phyloP scores from a whole-genome alignment of 2,888 invertebrate species.

The Drosophila diplacantha region DNA sequence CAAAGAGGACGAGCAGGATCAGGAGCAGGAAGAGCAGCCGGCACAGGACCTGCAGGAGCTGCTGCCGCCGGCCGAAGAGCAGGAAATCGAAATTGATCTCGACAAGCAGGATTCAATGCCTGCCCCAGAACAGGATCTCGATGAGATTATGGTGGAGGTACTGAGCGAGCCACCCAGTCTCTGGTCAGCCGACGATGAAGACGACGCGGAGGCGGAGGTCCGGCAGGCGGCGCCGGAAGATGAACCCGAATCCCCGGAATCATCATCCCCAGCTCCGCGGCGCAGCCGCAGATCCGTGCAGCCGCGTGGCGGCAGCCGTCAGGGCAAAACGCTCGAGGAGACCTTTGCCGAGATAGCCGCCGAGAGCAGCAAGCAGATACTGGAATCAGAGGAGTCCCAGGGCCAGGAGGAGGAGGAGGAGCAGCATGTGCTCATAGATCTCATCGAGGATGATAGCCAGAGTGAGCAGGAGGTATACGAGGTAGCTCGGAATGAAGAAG shows the following conservation, averaged over 20 bases:
- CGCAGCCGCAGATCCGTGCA: constrained; percentile 36
- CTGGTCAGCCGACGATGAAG: constrained; percentile 35
- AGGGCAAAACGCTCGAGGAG: constrained; percentile 48
- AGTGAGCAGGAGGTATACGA: neutral
- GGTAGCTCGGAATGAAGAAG: too few species aligned
- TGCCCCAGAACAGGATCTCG: constrained; percentile 12
- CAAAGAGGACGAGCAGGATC: constrained; percentile 1
- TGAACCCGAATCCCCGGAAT: neutral
- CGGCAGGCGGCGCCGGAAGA: neutral
- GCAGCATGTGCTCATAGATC: constrained; percentile 25
- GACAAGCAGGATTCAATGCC: constrained; percentile 2
- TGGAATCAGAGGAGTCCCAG: constrained; percentile 10
- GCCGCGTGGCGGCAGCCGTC: constrained; percentile 1
- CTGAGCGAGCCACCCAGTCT: constrained; percentile 29
- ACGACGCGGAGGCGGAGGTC: constrained; percentile 6
- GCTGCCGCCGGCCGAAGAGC: neutral
- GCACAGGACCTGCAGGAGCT: neutral
- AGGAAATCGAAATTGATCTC: constrained; percentile 1
- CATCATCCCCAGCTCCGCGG: neutral
- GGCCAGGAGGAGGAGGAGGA: constrained; percentile 1
- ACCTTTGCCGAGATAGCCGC: constrained; percentile 53
- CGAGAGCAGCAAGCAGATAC: constrained; percentile 27
- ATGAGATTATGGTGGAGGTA: constrained; percentile 27
- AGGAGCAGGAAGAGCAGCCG: neutral
- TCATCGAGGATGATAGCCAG: constrained; percentile 31